These are phyloP conservation scores for Hemiprocne comata DNA, from an alignment of 2,113 vertebrate genomes.

Conservation along the genomic window DNA sequence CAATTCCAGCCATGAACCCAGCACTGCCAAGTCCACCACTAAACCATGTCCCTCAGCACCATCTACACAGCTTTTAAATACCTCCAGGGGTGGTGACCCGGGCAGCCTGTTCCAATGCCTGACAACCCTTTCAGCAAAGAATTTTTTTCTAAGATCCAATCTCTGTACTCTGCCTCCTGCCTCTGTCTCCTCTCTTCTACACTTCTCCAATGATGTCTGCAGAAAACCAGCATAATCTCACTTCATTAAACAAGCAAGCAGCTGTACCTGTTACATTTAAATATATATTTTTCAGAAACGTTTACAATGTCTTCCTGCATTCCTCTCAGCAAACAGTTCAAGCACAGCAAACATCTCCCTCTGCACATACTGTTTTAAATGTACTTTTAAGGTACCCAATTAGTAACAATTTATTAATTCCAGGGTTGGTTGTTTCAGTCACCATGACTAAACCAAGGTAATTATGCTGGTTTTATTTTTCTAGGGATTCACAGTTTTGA, in stretches of 20 bases:
- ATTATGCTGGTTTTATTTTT: background rate
- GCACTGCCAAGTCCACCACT: too few species aligned
- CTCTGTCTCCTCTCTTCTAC: background rate
- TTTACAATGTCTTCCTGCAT: background rate
- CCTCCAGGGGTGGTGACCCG: too few species aligned
- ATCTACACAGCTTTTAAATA: too few species aligned
- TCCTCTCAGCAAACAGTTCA: background rate
- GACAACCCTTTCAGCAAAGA: too few species aligned
- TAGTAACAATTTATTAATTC: background rate
- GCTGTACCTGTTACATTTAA: background rate
- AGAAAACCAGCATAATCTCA: background rate
- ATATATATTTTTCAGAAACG: background rate
- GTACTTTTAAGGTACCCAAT: background rate
- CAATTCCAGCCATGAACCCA: too few species aligned
- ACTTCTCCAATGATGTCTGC: background rate
- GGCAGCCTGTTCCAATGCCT: too few species aligned
- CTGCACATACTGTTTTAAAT: background rate
- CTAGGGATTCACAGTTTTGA: background rate
- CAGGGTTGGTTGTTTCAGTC: background rate
- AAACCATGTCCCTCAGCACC: too few species aligned
- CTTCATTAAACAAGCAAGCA: conserved; percentile 5
- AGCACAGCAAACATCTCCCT: background rate
- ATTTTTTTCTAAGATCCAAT: too few species aligned
- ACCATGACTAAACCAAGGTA: background rate
- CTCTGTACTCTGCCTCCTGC: background rate